Conservation (phyloP, 2,888 invertebrate species). For the Eupithecia subumbrata region DNA sequence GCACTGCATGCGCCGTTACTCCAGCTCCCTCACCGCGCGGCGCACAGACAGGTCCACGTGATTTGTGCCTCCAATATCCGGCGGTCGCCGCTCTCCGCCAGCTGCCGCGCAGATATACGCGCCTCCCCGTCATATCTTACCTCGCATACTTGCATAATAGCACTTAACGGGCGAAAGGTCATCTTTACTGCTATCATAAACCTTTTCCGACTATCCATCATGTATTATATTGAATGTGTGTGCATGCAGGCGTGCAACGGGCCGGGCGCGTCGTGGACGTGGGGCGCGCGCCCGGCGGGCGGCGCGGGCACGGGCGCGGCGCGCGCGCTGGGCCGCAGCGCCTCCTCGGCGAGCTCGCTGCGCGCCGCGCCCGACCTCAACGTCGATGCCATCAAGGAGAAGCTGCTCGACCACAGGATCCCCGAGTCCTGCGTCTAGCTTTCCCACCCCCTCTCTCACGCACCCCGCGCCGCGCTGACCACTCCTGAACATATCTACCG, state of each 20-base stretch:
- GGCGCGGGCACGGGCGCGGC: too few species aligned
- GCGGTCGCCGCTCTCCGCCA: not conserved
- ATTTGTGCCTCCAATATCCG: conserved; percentile 65
- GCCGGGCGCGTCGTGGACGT: conserved; percentile 82
- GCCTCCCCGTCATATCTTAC: not conserved
- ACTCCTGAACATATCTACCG: not conserved
- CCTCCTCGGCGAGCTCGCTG: conserved; percentile 59
- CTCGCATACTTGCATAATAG: not conserved
- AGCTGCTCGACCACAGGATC: conserved; percentile 93
- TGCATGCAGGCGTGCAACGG: conserved; percentile 78
- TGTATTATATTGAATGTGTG: not conserved
- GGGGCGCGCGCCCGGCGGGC: conserved; percentile 71
- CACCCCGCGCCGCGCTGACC: not conserved
- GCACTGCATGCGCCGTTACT: not conserved
- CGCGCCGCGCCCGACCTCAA: conserved; percentile 84
- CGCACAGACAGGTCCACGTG: conserved; percentile 54
- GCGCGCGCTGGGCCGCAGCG: conserved; percentile 74
- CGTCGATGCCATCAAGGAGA: conserved; percentile 94
- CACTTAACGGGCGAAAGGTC: conserved; percentile 15
- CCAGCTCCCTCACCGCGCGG: not conserved
- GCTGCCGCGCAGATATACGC: not conserved
- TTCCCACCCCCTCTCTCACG: not conserved
- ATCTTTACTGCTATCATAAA: not conserved
- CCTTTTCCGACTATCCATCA: not conserved
- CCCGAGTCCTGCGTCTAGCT: conserved; percentile 94